A percentile compares a stretch with the other conserved stretches of the same genome.
Conservation (phyloP, 2,797 vertebrate genomes). For the Molossus molossus region DNA sequence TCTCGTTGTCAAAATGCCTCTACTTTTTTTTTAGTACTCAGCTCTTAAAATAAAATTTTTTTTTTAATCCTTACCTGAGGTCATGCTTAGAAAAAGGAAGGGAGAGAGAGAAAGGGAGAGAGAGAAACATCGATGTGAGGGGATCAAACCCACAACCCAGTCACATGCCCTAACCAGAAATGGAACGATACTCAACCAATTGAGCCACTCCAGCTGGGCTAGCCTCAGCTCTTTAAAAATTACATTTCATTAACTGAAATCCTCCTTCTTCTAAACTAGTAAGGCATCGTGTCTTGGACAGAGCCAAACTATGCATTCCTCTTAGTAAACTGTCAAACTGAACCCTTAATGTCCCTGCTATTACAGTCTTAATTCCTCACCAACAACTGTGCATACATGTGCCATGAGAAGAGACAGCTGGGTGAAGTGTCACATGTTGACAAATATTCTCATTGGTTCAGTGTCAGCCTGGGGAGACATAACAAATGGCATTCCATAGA, state of each 20-base stretch:
- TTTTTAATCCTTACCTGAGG: no score
- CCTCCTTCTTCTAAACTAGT: conserved; percentile 59
- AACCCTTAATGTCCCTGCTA: conserved; percentile 53
- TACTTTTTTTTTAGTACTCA: conserved; percentile 38
- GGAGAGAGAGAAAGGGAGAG: neutral
- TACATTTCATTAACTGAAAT: conserved; percentile 66
- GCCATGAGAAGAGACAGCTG: conserved; percentile 74
- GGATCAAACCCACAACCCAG: neutral
- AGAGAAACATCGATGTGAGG: neutral
- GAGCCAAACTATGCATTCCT: conserved; percentile 46
- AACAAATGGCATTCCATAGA: conserved; percentile 65
- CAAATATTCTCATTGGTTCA: conserved; percentile 65
- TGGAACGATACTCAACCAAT: neutral
- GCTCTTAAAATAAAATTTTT: neutral
- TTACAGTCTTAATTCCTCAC: conserved; percentile 57
- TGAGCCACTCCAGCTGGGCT: neutral
- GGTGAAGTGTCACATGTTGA: conserved; percentile 70
- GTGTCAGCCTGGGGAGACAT: conserved; percentile 41
- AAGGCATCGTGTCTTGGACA: conserved; percentile 47
- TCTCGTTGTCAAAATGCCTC: conserved; percentile 55
- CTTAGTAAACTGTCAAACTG: conserved; percentile 20
- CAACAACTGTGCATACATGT: conserved; percentile 61
- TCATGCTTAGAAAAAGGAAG: neutral
- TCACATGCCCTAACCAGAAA: neutral
- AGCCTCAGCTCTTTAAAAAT: conserved; percentile 62